A percentile compares a stretch with the other conserved stretches of the same genome.
phyloP scores from a whole-genome alignment of 2,797 vertebrate genomes.

The Novumbra hubbsi region DNA sequence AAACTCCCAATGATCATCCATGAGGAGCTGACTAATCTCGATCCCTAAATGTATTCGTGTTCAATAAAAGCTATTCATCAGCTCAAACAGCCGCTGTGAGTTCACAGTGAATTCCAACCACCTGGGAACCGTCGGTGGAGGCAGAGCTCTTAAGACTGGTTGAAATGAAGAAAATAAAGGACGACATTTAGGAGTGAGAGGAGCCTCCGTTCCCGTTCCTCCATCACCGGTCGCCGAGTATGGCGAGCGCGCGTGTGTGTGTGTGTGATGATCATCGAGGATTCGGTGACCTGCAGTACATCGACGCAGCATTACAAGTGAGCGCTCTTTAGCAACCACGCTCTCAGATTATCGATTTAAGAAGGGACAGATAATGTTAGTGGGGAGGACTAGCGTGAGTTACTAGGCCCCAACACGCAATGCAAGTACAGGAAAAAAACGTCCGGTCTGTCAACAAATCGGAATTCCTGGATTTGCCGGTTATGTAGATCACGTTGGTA shows the following conservation, averaged over 20 bases:
- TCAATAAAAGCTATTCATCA: constrained; percentile 92
- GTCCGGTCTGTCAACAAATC: background rate
- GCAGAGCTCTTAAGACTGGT: constrained; percentile 26
- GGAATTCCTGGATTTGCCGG: background rate
- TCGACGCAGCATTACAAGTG: constrained; percentile 50
- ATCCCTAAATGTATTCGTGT: constrained; percentile 88
- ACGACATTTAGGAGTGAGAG: background rate
- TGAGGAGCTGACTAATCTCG: constrained; percentile 85
- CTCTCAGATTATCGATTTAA: constrained; percentile 57
- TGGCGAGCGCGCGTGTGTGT: constrained; percentile 1
- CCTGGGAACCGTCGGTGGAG: constrained; percentile 77
- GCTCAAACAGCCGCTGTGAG: constrained; percentile 78
- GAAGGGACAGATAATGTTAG: constrained; percentile 22
- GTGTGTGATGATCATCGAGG: constrained; percentile 43
- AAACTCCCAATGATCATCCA: constrained; percentile 73
- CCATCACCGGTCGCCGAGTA: background rate
- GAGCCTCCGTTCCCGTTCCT: background rate
- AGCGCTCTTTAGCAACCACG: constrained; percentile 51
- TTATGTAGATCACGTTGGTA: background rate
- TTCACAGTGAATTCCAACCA: constrained; percentile 86
- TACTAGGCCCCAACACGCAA: background rate
- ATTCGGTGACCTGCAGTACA: constrained; percentile 45
- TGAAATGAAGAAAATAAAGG: constrained; percentile 25
- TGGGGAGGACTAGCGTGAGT: background rate
- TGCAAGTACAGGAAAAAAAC: too few relatives aligned